Conservation (phyloP, 2,888 invertebrate genomes). For the Apocheima hispidaria region DNA sequence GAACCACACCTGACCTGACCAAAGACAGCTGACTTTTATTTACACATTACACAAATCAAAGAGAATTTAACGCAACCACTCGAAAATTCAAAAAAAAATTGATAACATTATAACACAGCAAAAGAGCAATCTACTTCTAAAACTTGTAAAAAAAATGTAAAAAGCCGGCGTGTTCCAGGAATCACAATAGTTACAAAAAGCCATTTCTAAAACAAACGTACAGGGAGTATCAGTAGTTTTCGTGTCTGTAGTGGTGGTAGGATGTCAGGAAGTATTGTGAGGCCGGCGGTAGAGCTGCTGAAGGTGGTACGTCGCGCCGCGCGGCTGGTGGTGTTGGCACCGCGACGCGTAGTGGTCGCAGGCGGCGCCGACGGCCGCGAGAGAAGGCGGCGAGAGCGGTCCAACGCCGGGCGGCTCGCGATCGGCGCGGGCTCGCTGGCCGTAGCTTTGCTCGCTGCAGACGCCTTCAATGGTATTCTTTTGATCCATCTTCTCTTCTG, state of each 20-base stretch:
- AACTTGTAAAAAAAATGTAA: slow-evolving; percentile 29
- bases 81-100: background rate
- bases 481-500: background rate
- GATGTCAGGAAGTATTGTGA: slow-evolving; percentile 33
- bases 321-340: slow-evolving; percentile 50
- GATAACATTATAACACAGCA: slow-evolving; percentile 14
- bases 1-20: too few species aligned
- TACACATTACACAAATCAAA: too few species aligned
- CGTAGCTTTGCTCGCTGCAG: slow-evolving; percentile 73
- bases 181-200: slow-evolving; percentile 10
- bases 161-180: slow-evolving; percentile 38
- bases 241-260: background rate
- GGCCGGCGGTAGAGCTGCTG: slow-evolving; percentile 22
- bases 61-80: too few species aligned
- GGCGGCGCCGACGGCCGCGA: slow-evolving; percentile 35
- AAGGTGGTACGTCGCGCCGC: slow-evolving; percentile 50
- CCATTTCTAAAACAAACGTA: background rate
- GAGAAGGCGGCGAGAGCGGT: slow-evolving; percentile 35
- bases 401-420: slow-evolving; percentile 27
- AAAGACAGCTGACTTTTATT: too few species aligned
- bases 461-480: slow-evolving; percentile 70
- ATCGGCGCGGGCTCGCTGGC: slow-evolving; percentile 63
- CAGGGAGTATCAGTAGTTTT: background rate
- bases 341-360: slow-evolving; percentile 38
- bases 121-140: background rate